Conservation (phyloP, 2,113 vertebrate species). For the Vireo altiloquus region DNA sequence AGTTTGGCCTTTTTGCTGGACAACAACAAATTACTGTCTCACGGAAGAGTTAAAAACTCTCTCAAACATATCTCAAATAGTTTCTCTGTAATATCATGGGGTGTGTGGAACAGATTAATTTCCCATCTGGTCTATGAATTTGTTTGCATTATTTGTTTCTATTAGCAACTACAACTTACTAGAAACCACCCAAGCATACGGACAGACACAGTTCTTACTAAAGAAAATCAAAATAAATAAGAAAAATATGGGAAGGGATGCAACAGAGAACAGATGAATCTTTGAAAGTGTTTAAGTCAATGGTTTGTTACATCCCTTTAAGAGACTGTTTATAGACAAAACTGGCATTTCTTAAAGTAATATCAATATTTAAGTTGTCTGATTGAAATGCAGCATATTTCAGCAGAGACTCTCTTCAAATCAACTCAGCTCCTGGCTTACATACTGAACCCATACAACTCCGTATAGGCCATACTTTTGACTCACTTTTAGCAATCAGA, state of each 20-base stretch:
- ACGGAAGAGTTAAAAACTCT: slow-evolving; percentile 7
- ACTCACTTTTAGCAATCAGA: not conserved
- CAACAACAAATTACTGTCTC: not conserved
- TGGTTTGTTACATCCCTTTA: not conserved
- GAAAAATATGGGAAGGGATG: not conserved
- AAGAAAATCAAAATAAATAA: not conserved
- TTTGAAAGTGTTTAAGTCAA: not conserved
- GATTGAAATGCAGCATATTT: not conserved
- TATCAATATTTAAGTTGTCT: not conserved
- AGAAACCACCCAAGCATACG: not conserved
- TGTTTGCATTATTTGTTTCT: slow-evolving; percentile 65
- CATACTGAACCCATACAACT: not conserved
- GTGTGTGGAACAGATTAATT: slow-evolving; percentile 15
- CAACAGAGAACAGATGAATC: not conserved
- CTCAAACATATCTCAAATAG: slow-evolving; percentile 29
- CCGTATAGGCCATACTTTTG: not conserved
- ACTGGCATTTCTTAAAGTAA: not conserved
- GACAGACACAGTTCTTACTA: not conserved
- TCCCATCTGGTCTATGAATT: slow-evolving; percentile 47
- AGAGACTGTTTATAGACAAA: not conserved
- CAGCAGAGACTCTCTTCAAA: not conserved
- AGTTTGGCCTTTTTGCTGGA: not conserved
- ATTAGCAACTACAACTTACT: slow-evolving; percentile 52
- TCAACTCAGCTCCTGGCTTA: not conserved
- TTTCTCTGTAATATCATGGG: slow-evolving; percentile 54